A percentile compares a stretch with the other conserved stretches of the same genome.
phyloP scores from a whole-genome alignment of 2,797 vertebrate genomes.

The Graptemys geographica region DNA sequence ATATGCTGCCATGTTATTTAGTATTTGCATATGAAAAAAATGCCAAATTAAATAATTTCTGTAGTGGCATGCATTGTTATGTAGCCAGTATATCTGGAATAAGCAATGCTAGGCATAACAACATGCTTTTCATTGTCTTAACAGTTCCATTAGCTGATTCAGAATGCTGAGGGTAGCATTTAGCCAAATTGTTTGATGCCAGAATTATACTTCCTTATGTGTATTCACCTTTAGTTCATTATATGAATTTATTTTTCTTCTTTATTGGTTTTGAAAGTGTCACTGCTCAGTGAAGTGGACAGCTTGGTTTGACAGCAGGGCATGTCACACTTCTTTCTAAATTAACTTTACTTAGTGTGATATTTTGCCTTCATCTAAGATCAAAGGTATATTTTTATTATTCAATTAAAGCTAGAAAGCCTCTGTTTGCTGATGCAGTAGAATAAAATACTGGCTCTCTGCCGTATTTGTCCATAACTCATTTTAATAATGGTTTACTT shows the following conservation, averaged over 20 bases:
- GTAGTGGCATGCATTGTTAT: neutral
- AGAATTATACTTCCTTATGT: neutral
- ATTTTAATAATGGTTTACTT: constrained; percentile 38
- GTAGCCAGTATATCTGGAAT: neutral
- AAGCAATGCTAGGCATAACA: no score
- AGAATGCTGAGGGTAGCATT: neutral
- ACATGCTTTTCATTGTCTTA: neutral
- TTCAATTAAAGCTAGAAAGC: neutral
- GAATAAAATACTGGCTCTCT: constrained; percentile 9
- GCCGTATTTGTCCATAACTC: neutral
- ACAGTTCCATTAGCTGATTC: neutral
- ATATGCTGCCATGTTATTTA: neutral
- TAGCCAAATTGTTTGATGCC: neutral
- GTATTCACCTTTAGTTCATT: neutral
- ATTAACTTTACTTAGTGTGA: constrained; percentile 4
- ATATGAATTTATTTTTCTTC: neutral
- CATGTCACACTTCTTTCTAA: neutral
- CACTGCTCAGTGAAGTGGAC: neutral
- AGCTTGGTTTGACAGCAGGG: neutral
- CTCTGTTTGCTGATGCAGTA: constrained; percentile 53
- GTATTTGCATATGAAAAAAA: neutral
- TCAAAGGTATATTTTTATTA: constrained; percentile 49
- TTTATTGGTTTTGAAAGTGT: neutral
- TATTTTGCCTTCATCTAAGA: constrained; percentile 38
- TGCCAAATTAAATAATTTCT: neutral